A percentile compares a stretch with the other conserved stretches of the same genome.
Conservation (phyloP, 2,113 vertebrate species). For the Cygnus buccinator region DNA sequence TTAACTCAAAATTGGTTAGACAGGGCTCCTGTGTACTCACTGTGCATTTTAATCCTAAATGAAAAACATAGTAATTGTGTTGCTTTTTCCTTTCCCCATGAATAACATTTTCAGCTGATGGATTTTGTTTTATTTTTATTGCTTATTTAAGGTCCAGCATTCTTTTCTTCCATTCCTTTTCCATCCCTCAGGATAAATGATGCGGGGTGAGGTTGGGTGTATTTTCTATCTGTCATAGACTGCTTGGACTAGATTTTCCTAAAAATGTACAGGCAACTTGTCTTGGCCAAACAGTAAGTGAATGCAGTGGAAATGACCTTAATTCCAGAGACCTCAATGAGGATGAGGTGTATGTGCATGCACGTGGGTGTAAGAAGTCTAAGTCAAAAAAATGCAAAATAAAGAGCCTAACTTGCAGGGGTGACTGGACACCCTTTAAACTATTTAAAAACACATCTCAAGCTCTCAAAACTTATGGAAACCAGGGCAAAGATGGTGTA, state of each 20-base stretch:
- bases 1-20: background rate
- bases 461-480: background rate
- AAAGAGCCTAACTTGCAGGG: background rate
- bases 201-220: background rate
- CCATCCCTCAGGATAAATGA: background rate
- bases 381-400: background rate
- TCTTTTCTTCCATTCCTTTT: constrained; percentile 3
- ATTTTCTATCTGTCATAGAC: background rate
- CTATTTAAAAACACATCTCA: background rate
- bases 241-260: constrained; percentile 26
- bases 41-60: constrained; percentile 37
- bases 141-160: background rate
- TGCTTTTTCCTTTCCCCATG: constrained; percentile 3
- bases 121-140: constrained; percentile 5
- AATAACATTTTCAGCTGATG: background rate
- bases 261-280: background rate
- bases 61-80: background rate
- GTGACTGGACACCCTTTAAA: background rate
- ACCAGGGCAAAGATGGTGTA: background rate
- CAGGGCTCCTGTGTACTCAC: background rate
- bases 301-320: constrained; percentile 15
- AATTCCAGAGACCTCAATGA: background rate
- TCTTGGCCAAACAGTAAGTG: background rate
- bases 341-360: background rate
- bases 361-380: background rate